phyloP scores from a whole-genome alignment of 2,113 vertebrate genomes.

The Marmota flaviventris region DNA sequence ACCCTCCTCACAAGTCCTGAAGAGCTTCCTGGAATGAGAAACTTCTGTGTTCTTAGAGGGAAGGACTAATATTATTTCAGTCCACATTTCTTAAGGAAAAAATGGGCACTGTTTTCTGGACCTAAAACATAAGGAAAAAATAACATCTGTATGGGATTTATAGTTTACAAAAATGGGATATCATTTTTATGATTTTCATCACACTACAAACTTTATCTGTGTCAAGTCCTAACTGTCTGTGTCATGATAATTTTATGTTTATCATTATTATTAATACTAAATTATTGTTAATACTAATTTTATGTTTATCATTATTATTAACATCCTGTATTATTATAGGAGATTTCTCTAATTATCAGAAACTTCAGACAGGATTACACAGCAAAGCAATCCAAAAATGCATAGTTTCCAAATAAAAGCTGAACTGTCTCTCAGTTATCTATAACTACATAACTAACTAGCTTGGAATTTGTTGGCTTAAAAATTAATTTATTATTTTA shows the following conservation, averaged over 20 bases:
- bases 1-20: not conserved
- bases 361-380: constrained; percentile 16
- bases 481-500: not conserved
- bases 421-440: not conserved
- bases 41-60: not conserved
- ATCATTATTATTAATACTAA: not conserved
- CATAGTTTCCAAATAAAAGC: not conserved
- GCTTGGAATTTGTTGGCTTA: not conserved
- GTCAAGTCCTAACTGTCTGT: not conserved
- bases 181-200: not conserved
- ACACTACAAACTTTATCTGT: not conserved
- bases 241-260: not conserved
- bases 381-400: not conserved
- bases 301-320: not conserved
- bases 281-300: not conserved
- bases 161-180: not conserved
- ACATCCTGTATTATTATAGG: not conserved
- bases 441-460: not conserved
- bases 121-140: not conserved
- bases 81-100: not conserved
- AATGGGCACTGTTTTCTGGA: too few species aligned
- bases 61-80: not conserved
- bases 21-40: not conserved
- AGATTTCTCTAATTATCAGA: not conserved
- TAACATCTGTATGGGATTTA: not conserved